Percentiles rank a stretch among this genome's conserved stretches.
phyloP scores from a whole-genome alignment of 2,888 invertebrate genomes.

The Nomada flava region DNA sequence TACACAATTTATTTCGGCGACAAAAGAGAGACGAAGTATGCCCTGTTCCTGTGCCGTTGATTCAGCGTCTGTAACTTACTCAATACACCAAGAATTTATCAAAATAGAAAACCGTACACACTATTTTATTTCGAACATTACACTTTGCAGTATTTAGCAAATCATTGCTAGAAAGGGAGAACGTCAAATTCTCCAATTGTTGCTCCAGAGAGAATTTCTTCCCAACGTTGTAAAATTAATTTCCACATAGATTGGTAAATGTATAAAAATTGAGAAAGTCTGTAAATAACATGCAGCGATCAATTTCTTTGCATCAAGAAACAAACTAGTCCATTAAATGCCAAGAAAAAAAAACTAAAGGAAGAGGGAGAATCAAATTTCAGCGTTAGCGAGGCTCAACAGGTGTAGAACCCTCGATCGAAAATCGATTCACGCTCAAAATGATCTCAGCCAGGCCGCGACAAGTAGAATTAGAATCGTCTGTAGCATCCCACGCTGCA shows the following conservation, averaged over 20 bases:
- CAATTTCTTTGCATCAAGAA: too few species aligned
- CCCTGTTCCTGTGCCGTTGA: not conserved
- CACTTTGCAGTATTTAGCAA: too few species aligned
- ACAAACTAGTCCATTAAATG: too few species aligned
- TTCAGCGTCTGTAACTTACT: not conserved
- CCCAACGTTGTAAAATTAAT: too few species aligned
- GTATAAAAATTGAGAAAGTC: too few species aligned
- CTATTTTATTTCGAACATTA: not conserved
- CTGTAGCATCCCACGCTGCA: slow-evolving; percentile 42
- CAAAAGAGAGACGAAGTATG: not conserved
- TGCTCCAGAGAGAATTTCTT: not conserved
- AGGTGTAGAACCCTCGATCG: slow-evolving; percentile 35
- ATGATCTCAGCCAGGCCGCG: slow-evolving; percentile 12
- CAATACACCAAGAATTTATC: not conserved
- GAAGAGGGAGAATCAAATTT: too few species aligned
- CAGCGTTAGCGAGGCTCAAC: slow-evolving; percentile 7
- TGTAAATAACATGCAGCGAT: too few species aligned
- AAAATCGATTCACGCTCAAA: slow-evolving; percentile 18
- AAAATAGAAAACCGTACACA: not conserved
- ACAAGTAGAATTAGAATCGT: slow-evolving; percentile 42
- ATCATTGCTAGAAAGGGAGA: not conserved
- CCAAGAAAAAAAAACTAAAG: too few species aligned
- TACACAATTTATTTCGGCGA: not conserved
- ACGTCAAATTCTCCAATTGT: not conserved
- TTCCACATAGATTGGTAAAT: too few species aligned